Evolutionary conservation across 2,113 vertebrate genomes (phyloP).

Genomic region (Eira barbara): DNA sequence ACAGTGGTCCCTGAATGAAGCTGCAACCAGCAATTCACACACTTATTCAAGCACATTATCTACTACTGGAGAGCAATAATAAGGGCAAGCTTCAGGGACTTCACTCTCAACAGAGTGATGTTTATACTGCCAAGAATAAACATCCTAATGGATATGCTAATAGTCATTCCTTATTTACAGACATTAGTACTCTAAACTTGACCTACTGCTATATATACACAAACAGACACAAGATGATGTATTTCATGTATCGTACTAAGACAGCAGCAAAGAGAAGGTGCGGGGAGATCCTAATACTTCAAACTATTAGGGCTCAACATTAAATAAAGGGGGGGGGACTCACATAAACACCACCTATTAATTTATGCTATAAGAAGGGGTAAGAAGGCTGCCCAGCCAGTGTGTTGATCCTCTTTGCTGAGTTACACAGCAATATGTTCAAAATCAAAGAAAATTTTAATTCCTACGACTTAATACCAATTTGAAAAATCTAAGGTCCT

Average conservation of each 20-base stretch:
- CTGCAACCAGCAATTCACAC: neutral
- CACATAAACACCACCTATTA: neutral
- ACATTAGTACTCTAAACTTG: constrained; percentile 48
- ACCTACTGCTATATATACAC: constrained; percentile 61
- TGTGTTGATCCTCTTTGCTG: neutral
- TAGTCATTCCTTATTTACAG: constrained; percentile 68
- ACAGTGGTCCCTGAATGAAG: constrained; percentile 29
- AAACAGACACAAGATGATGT: constrained; percentile 55
- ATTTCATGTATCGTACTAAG: constrained; percentile 11
- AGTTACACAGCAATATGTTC: neutral
- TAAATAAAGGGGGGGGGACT: neutral
- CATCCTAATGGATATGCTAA: constrained; percentile 43
- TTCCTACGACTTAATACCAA: neutral
- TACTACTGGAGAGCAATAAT: constrained; percentile 16
- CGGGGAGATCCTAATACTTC: neutral
- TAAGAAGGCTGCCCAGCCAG: constrained; percentile 24
- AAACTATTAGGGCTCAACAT: constrained; percentile 12
- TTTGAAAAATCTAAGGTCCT: constrained; percentile 15
- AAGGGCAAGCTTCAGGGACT: constrained; percentile 47
- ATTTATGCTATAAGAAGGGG: neutral
- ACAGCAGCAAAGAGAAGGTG: constrained; percentile 7
- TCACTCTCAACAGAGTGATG: constrained; percentile 44
- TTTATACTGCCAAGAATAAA: constrained; percentile 52
- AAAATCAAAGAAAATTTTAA: neutral
- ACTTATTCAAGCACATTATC: constrained; percentile 23